phyloP scores from a whole-genome alignment of 2,113 vertebrate species.

The Poecile atricapillus region DNA sequence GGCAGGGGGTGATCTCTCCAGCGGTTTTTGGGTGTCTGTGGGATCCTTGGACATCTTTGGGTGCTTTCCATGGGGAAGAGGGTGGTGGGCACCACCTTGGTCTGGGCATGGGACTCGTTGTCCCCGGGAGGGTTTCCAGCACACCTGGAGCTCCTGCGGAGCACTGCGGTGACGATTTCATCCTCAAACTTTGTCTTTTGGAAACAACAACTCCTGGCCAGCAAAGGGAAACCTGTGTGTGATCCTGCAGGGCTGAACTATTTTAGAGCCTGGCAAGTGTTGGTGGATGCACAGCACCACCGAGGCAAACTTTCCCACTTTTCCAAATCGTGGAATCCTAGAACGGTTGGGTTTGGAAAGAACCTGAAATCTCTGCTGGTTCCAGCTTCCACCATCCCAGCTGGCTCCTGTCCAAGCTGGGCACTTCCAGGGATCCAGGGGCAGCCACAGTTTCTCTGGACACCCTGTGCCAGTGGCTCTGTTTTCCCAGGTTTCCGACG shows the following conservation, averaged over 20 bases:
- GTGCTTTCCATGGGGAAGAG: rapidly evolving
- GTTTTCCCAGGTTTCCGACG: rapidly evolving
- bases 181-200: neutral
- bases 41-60: neutral
- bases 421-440: neutral
- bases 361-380: neutral
- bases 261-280: neutral
- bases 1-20: neutral
- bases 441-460: neutral
- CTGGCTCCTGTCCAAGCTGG: neutral
- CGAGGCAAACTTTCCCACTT: rapidly evolving
- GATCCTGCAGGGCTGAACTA: neutral
- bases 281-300: rapidly evolving
- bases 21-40: neutral
- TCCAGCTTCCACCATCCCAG: neutral
- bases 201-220: neutral
- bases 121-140: neutral
- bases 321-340: too few species aligned
- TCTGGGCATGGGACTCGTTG: neutral
- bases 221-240: neutral
- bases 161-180: neutral
- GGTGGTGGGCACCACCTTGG: neutral
- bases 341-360: neutral
- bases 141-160: neutral
- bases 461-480: neutral